phyloP scores from a whole-genome alignment of 1,140 invertebrate species.

The Stegodyphus mimosarum region DNA sequence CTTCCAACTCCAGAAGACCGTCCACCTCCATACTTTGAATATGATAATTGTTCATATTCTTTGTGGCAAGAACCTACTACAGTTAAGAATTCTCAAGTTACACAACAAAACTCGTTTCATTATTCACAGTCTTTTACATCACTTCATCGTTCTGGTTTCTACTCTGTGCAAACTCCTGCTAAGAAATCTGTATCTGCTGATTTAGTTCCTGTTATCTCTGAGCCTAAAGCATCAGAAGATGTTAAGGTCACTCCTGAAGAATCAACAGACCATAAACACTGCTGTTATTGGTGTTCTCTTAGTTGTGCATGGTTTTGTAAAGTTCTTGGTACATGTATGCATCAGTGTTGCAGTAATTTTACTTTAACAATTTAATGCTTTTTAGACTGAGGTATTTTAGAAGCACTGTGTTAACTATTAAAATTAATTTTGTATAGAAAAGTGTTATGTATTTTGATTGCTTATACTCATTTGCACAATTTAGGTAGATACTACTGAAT shows the following conservation, averaged over 20 bases:
- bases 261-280: background rate
- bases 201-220: background rate
- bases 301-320: background rate
- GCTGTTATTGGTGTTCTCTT: background rate
- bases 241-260: background rate
- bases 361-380: background rate
- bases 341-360: background rate
- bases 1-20: background rate
- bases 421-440: too few species aligned
- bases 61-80: background rate
- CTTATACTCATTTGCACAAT: too few species aligned
- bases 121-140: background rate
- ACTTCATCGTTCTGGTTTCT: constrained; percentile 24
- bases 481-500: too few species aligned
- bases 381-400: too few species aligned
- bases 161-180: constrained; percentile 12
- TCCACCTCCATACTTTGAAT: constrained; percentile 30
- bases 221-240: background rate
- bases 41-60: constrained; percentile 33
- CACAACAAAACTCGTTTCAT: background rate
- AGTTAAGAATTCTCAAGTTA: background rate
- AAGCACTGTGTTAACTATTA: too few species aligned
- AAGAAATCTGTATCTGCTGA: background rate
- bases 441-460: too few species aligned
- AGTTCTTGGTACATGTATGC: background rate